Percentiles rank a stretch among this genome's conserved stretches.
These are phyloP conservation scores for Amphimedon queenslandica DNA, from an alignment of 37 sponge, comb jelly and placozoan genomes.

Conservation along the genomic window DNA sequence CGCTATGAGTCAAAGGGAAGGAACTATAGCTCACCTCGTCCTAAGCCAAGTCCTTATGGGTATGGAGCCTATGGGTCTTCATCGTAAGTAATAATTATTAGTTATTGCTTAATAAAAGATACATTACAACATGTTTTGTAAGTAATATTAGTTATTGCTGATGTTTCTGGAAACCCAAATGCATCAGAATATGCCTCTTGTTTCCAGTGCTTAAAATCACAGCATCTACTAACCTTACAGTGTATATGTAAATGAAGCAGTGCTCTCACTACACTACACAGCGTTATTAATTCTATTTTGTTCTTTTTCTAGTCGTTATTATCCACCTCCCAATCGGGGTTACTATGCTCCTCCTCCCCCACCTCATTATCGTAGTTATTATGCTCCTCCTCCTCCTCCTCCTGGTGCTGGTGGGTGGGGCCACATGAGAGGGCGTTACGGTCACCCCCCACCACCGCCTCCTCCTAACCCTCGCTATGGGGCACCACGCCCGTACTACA, in stretches of 20 bases:
- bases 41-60: neutral
- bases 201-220: too few species aligned
- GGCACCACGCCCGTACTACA: neutral
- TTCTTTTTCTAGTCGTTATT: neutral
- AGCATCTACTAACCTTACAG: too few species aligned
- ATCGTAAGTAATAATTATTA: too few species aligned
- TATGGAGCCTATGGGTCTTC: too few species aligned
- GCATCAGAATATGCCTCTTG: too few species aligned
- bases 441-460: neutral
- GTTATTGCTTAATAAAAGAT: too few species aligned
- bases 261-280: neutral
- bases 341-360: neutral
- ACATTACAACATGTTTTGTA: too few species aligned
- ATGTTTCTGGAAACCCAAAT: too few species aligned
- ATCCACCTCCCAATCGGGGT: neutral
- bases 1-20: slow-evolving; percentile 27
- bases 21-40: slow-evolving; percentile 7
- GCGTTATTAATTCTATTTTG: neutral
- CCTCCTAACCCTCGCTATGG: neutral
- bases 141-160: too few species aligned
- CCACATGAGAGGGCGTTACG: neutral
- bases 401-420: neutral
- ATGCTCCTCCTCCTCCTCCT: neutral
- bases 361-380: neutral
- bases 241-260: too few species aligned